A percentile compares a stretch with the other conserved stretches of the same genome.
Conservation (phyloP, 2,888 invertebrate species). For the Nyleta sp. region DNA sequence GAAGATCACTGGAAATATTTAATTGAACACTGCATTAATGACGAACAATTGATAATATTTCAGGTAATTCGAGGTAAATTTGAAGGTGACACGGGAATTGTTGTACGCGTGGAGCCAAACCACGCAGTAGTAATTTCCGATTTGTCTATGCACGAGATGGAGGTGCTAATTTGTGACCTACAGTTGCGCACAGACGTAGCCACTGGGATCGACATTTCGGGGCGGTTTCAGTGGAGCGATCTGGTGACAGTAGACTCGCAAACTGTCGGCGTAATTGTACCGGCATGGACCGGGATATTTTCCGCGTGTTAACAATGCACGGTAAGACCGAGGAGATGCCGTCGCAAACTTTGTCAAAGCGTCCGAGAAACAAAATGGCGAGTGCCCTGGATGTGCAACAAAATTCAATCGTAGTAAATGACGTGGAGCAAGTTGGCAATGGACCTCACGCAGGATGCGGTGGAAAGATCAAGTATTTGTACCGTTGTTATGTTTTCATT, state of each 20-base stretch:
- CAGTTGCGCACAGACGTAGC: slow-evolving; percentile 99
- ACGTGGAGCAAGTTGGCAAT: no score
- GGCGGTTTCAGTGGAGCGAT: slow-evolving; percentile 99
- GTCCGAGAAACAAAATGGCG: no score
- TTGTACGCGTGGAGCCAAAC: slow-evolving; percentile 97
- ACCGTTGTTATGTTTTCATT: no score
- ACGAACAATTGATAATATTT: no score
- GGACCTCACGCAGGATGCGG: no score
- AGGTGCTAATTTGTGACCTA: slow-evolving; percentile 96
- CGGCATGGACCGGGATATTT: slow-evolving; percentile 98
- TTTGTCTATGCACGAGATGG: slow-evolving; percentile 98
- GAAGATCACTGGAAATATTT: no score
- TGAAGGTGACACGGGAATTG: slow-evolving; percentile 98
- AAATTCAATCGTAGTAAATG: no score
- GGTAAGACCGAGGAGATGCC: no score
- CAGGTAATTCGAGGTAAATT: slow-evolving; percentile 87
- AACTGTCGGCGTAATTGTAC: slow-evolving; percentile 98
- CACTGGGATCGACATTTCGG: slow-evolving; percentile 98
- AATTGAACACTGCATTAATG: no score
- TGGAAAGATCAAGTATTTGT: no score
- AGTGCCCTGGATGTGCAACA: no score
- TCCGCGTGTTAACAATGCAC: slow-evolving; percentile 98
- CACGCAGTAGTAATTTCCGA: slow-evolving; percentile 97
- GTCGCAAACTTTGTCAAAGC: no score
- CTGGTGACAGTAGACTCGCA: slow-evolving; percentile 97